Evolutionary conservation across 2,888 invertebrate genomes (phyloP).

Genomic region (Eledona agricola): DNA sequence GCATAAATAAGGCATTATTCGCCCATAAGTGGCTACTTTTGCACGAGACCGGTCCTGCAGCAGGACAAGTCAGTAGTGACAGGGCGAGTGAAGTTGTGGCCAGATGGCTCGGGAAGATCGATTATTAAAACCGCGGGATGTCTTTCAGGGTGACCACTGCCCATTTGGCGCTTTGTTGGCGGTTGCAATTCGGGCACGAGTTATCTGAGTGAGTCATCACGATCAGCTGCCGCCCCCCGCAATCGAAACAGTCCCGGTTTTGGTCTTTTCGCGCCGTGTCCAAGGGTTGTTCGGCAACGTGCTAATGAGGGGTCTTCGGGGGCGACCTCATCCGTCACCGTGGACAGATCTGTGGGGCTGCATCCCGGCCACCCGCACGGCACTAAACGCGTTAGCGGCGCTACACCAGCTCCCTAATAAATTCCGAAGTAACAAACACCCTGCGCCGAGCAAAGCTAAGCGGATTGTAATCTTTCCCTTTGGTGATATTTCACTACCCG

Average conservation of each 20-base stretch:
- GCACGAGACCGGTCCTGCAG: conserved; percentile 39
- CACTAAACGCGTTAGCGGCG: conserved; percentile 60
- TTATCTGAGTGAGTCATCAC: conserved; percentile 59
- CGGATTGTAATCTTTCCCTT: conserved; percentile 61
- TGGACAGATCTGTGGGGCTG: conserved; percentile 48
- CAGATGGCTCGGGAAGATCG: conserved; percentile 55
- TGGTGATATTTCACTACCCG: conserved; percentile 61
- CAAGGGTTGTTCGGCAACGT: conserved; percentile 56
- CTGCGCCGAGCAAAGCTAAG: conserved; percentile 53
- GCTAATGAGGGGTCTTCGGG: conserved; percentile 56
- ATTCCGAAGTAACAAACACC: conserved; percentile 60
- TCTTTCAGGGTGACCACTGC: conserved; percentile 60
- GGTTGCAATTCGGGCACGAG: conserved; percentile 51
- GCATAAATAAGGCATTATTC: conserved; percentile 39
- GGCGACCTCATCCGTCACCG: conserved; percentile 58
- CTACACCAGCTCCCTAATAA: conserved; percentile 56
- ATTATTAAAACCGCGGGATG: conserved; percentile 58
- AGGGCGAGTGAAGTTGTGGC: conserved; percentile 29
- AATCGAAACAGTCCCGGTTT: background rate
- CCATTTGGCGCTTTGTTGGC: conserved; percentile 56
- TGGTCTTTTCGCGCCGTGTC: conserved; percentile 8
- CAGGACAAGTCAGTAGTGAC: conserved; percentile 31
- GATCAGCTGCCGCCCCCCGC: conserved; percentile 54
- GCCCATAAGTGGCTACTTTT: conserved; percentile 33
- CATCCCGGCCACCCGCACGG: conserved; percentile 56